Evolutionary conservation across 2,888 invertebrate genomes (phyloP).

Genomic region (Teinopalpus imperialis): DNA sequence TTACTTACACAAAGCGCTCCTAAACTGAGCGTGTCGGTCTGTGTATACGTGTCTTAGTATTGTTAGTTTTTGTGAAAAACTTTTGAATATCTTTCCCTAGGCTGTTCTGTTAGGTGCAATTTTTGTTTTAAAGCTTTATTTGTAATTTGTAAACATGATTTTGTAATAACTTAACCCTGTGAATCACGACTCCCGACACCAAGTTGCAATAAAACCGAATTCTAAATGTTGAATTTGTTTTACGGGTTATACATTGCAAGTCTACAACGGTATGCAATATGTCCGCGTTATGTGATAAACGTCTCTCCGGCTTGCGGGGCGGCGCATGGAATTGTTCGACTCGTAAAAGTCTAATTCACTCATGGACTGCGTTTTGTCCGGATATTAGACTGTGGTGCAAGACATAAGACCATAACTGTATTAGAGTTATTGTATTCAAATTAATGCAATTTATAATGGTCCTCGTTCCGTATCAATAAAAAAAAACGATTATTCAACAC

Average conservation of each 20-base stretch:
- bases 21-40: too few species aligned
- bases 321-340: slow-evolving; percentile 39
- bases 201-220: slow-evolving; percentile 2
- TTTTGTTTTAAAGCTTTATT: too few species aligned
- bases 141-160: too few species aligned
- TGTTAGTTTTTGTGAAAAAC: too few species aligned
- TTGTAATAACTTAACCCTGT: too few species aligned
- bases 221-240: background rate
- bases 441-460: too few species aligned
- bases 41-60: too few species aligned
- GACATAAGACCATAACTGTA: slow-evolving; percentile 26
- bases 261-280: slow-evolving; percentile 11
- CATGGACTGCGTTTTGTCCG: slow-evolving; percentile 48
- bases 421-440: too few species aligned
- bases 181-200: background rate
- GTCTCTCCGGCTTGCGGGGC: slow-evolving; percentile 25
- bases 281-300: slow-evolving; percentile 32
- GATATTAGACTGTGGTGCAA: slow-evolving; percentile 42
- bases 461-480: too few species aligned
- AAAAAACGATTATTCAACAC: background rate
- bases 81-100: too few species aligned
- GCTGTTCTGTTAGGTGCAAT: too few species aligned
- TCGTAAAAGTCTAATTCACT: slow-evolving; percentile 69
- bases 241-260: slow-evolving; percentile 12
- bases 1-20: too few species aligned